These are phyloP conservation scores for Meteorus colon DNA, from an alignment of 2,888 invertebrate genomes.

Conservation along the genomic window DNA sequence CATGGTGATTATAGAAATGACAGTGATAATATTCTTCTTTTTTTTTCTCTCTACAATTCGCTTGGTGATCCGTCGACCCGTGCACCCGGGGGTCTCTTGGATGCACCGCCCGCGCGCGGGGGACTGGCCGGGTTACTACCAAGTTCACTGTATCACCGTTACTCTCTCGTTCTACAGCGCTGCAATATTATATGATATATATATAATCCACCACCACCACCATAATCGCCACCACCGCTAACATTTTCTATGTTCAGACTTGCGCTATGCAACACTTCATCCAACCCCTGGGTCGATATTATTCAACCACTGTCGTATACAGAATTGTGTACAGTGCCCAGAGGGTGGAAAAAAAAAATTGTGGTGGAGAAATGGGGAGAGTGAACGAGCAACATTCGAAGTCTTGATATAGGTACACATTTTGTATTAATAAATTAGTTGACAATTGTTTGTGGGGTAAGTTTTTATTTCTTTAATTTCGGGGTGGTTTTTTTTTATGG, in stretches of 20 bases:
- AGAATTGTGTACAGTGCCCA: background rate
- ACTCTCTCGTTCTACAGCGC: constrained; percentile 58
- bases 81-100: constrained; percentile 50
- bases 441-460: too few relatives aligned
- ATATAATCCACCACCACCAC: constrained; percentile 51
- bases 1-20: constrained; percentile 12
- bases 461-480: too few relatives aligned
- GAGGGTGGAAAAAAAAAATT: constrained; percentile 5
- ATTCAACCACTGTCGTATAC: constrained; percentile 56
- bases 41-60: constrained; percentile 7
- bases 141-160: constrained; percentile 60
- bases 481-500: too few relatives aligned
- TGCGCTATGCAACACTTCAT: constrained; percentile 65
- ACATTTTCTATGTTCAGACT: constrained; percentile 61
- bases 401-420: too few relatives aligned
- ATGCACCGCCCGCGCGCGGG: constrained; percentile 71
- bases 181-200: constrained; percentile 48
- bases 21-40: background rate
- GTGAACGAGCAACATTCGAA: constrained; percentile 8
- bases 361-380: background rate
- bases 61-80: constrained; percentile 43
- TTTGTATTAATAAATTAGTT: too few relatives aligned
- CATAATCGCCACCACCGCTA: background rate
- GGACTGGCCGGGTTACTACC: constrained; percentile 71
- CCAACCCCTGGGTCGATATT: constrained; percentile 71